Evolutionary conservation across 2,888 invertebrate genomes (phyloP).

Genomic region (Apodemia mormo): DNA sequence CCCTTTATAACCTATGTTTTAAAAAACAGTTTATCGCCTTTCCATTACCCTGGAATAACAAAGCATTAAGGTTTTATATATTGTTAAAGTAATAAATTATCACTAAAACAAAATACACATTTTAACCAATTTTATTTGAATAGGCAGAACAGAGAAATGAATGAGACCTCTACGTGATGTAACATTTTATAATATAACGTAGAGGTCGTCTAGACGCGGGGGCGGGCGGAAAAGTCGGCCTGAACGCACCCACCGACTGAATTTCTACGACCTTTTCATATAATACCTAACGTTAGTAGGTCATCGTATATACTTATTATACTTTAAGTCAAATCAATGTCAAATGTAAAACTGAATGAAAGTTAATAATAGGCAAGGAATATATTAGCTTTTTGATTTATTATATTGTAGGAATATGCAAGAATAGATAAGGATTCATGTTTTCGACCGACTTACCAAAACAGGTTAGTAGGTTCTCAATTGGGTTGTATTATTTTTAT

Average conservation of each 20-base stretch:
- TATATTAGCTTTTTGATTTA: too few relatives aligned
- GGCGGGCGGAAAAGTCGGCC: slow-evolving; percentile 47
- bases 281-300: slow-evolving; percentile 4
- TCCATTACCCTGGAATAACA: too few relatives aligned
- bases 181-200: slow-evolving; percentile 20
- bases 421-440: too few relatives aligned
- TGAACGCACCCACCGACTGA: slow-evolving; percentile 41
- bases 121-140: not conserved
- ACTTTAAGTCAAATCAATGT: slow-evolving; percentile 3
- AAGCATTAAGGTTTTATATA: too few relatives aligned
- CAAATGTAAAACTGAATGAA: not conserved
- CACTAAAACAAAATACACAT: too few relatives aligned
- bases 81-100: too few relatives aligned
- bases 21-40: too few relatives aligned
- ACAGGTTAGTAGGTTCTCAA: too few relatives aligned
- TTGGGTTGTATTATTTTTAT: too few relatives aligned
- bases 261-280: slow-evolving; percentile 12
- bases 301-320: not conserved
- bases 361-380: not conserved
- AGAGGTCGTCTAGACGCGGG: slow-evolving; percentile 61
- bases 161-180: slow-evolving; percentile 25
- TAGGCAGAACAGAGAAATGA: slow-evolving; percentile 14
- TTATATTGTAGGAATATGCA: too few relatives aligned
- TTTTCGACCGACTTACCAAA: too few relatives aligned
- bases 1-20: too few relatives aligned